Base-by-base conservation (phyloP, 2,888 invertebrate species). In the Chirona hameri region DNA sequence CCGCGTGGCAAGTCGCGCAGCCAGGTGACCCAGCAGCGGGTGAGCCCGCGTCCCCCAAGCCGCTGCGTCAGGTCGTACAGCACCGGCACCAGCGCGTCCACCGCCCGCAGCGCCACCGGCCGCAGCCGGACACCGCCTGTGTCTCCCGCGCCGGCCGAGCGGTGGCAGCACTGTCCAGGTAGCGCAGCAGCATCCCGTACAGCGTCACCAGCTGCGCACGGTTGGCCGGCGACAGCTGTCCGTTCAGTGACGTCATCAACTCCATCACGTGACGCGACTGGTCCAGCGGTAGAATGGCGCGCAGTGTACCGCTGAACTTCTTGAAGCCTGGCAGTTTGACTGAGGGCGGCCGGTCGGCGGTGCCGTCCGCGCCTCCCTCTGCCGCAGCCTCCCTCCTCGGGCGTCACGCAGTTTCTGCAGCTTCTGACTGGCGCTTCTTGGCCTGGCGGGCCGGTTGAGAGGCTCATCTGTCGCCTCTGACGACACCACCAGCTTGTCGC, bases 31-130 rank as follows among this genome's bases (percentile, higher is more conserved):
- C 76, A 76, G 76, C 39, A 15, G 18, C 7, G 14, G 76, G n/a
- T n/a, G 24, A 12, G 46, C 46, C 76, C 76, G 46, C 76, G 76
- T 76, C 76, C 39, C 39, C 76, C 76, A 12, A 76, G 76, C 76
- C n/a, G 39, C 46, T 76, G 76, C 39, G 76, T 76, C 76, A 76
- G 76, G 46, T 76, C 76, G 76, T 76, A 76, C 76, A 76, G 46
- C 39, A 46, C 39, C 76, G 76, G 76, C 39, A 76, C 76, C 18
- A 76, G 76, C 24, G 76, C 76, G 76, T 76, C 76, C 76, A 46
- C 39, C 24, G 76, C 39, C 18, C 76, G 76, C 76, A 76, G 76
- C 39, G 76, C 39, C 76, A 76, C 46, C 76, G 39, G 46, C 76
- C 76, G 39, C 39, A 39, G 46, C 24, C 46, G 21, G 21, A 24